Conservation (phyloP, 2,888 invertebrate genomes). For the Dynastes maya region DNA sequence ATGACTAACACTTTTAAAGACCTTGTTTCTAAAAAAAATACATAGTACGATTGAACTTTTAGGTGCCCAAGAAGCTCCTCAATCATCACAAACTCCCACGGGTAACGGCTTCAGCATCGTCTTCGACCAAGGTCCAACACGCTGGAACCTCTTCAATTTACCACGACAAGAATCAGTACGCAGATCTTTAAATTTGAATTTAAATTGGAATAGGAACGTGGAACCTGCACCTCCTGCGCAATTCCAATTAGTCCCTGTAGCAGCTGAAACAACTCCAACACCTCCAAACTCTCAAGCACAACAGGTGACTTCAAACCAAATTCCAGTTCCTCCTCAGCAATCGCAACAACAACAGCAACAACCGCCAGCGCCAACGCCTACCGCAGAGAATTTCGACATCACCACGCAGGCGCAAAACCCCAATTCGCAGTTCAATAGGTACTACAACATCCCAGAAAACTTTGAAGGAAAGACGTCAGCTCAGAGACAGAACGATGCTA, state of each 20-base stretch:
- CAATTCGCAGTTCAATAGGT: slow-evolving; percentile 50
- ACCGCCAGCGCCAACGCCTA: slow-evolving; percentile 46
- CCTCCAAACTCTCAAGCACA: slow-evolving; percentile 25
- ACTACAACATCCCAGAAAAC: slow-evolving; percentile 50
- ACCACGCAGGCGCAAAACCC: slow-evolving; percentile 22
- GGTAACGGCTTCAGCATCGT: slow-evolving; percentile 38
- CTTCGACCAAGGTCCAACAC: slow-evolving; percentile 46
- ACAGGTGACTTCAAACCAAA: slow-evolving; percentile 41
- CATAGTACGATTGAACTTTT: not conserved
- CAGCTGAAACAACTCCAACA: slow-evolving; percentile 44
- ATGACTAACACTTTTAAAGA: not conserved
- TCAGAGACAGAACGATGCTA: slow-evolving; percentile 43
- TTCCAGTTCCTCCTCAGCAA: slow-evolving; percentile 38
- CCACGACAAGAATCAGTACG: slow-evolving; percentile 64
- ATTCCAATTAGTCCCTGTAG: slow-evolving; percentile 55
- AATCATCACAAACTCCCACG: not conserved
- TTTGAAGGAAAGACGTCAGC: slow-evolving; percentile 37
- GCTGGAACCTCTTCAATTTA: slow-evolving; percentile 39
- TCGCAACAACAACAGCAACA: slow-evolving; percentile 51
- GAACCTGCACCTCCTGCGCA: slow-evolving; percentile 49
- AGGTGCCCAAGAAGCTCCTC: slow-evolving; percentile 17
- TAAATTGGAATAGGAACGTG: slow-evolving; percentile 67
- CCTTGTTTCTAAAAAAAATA: not conserved
- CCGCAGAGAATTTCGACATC: slow-evolving; percentile 33
- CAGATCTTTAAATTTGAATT: slow-evolving; percentile 67